Conservation (phyloP, 2,797 vertebrate genomes). For the Hemitrygon akajei region DNA sequence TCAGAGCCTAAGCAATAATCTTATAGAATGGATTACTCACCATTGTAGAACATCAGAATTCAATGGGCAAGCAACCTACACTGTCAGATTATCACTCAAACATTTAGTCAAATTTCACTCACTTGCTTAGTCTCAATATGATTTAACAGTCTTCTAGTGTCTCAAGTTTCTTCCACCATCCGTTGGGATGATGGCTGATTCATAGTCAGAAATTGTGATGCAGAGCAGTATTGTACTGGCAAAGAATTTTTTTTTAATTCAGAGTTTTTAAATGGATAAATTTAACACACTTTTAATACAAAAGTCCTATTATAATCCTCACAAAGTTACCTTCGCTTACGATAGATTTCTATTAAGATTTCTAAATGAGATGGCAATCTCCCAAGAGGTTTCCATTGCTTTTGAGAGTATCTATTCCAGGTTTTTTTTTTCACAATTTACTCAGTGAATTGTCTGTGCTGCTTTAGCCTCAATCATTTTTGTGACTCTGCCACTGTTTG, state of each 20-base stretch:
- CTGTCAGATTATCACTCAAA: not conserved
- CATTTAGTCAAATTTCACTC: not conserved
- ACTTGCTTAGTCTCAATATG: not conserved
- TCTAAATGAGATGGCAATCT: not conserved
- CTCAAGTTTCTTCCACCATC: not conserved
- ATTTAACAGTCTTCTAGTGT: not conserved
- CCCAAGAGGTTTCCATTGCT: not conserved
- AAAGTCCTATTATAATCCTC: not conserved
- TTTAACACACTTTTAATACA: not conserved
- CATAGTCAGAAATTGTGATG: not conserved
- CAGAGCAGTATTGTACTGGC: not conserved
- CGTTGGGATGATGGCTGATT: not conserved
- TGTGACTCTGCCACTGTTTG: not conserved
- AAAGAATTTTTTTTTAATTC: not conserved
- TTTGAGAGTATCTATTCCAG: not conserved
- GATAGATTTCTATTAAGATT: constrained; percentile 6
- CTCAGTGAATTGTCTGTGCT: not conserved
- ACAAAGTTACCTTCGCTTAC: not conserved
- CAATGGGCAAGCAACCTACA: not conserved
- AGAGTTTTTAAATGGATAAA: not conserved
- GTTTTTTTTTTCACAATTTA: not conserved
- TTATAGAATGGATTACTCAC: not conserved
- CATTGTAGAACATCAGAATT: not conserved
- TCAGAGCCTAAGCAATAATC: not conserved
- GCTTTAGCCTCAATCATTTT: not conserved